Percentiles rank a stretch among this genome's conserved stretches.
Evolutionary conservation across 2,113 vertebrate species (phyloP).

Genomic region (Phyllopteryx taeniolatus): DNA sequence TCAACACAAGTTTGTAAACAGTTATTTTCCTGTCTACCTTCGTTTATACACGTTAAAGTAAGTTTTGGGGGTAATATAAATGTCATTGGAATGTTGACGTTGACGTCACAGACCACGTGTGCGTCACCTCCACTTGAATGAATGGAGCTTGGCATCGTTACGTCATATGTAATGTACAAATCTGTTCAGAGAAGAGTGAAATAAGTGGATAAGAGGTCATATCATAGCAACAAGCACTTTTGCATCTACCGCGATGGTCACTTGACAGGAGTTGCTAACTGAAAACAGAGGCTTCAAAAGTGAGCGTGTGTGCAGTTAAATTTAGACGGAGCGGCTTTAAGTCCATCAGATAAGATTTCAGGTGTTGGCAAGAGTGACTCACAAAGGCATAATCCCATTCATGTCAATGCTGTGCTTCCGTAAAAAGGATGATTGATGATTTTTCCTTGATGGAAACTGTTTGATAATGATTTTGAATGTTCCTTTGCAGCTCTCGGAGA

Average conservation of each 20-base stretch:
- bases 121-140: background rate
- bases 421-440: too few species aligned
- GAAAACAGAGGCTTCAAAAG: background rate
- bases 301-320: slow-evolving; percentile 24
- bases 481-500: slow-evolving; percentile 84
- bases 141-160: background rate
- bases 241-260: background rate
- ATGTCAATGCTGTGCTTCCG: background rate
- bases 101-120: slow-evolving; percentile 37
- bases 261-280: background rate
- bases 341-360: slow-evolving; percentile 30
- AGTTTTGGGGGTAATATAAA: background rate
- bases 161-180: background rate
- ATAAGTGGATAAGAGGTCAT: background rate
- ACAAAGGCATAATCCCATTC: slow-evolving; percentile 7
- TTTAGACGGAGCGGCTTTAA: slow-evolving; percentile 41
- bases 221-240: background rate
- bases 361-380: background rate
- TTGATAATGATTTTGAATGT: background rate
- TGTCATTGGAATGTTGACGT: slow-evolving; percentile 19
- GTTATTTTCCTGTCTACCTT: background rate
- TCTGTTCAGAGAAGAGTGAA: background rate
- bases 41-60: background rate
- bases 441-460: background rate
- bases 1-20: background rate